phyloP scores from a whole-genome alignment of 2,888 invertebrate genomes.

The Ischnura elegans region DNA sequence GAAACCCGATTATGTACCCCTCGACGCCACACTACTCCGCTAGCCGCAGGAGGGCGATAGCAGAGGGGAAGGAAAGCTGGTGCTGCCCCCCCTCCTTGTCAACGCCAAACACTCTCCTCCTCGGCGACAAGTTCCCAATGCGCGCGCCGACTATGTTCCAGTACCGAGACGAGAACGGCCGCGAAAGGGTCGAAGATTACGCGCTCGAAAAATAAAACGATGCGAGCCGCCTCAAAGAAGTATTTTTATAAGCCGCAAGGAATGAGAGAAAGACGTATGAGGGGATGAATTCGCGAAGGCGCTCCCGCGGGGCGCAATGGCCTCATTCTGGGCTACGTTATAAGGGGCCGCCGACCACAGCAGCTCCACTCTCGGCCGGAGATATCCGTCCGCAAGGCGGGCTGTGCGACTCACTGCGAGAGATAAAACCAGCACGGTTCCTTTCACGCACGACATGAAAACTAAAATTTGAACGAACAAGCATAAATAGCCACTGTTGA shows the following conservation, averaged over 20 bases:
- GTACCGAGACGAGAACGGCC: not conserved
- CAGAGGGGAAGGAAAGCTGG: no score
- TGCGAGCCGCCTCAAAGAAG: not conserved
- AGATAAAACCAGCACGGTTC: no score
- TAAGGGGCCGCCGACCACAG: conserved; percentile 18
- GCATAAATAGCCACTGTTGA: no score
- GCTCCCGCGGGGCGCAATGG: not conserved
- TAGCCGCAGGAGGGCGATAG: conserved; percentile 6
- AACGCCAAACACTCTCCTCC: not conserved
- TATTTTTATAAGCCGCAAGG: not conserved
- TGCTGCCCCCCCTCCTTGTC: not conserved
- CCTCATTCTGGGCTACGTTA: not conserved
- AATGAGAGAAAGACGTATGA: not conserved
- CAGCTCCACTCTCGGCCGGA: not conserved
- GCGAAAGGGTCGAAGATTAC: not conserved
- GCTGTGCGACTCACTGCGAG: no score
- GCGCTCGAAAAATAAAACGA: not conserved
- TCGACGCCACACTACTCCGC: conserved; percentile 46
- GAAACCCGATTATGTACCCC: conserved; percentile 44
- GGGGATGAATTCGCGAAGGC: not conserved
- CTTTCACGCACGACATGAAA: no score
- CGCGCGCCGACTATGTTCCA: conserved; percentile 19
- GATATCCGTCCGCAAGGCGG: not conserved
- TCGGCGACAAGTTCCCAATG: not conserved
- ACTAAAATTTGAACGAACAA: no score